Evolutionary conservation across 2,888 invertebrate species (phyloP), one percentile per base, ranked within the genome.

Genomic region (Chydorus sphaericus): DNA sequence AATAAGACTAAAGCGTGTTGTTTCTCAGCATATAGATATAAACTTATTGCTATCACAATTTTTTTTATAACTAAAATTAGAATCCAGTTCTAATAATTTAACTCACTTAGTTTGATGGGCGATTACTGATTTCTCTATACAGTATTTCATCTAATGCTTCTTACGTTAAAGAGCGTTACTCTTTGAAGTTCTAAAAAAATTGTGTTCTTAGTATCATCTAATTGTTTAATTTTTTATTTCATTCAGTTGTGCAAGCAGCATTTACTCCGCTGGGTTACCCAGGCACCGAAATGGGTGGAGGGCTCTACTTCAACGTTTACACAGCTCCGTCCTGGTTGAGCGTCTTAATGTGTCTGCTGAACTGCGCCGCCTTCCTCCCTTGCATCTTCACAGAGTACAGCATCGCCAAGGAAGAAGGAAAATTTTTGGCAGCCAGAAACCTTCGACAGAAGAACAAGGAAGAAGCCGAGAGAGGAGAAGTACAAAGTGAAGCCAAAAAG

Each of bases 251-350:
- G 57, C 89, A 90, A 72, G 82, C 87, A 1, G 78, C 79, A 2
- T 84, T 85, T 0, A 85, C 88, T 11, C 85, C 85, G 4, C 71
- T 89, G 33, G 87, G 86, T 1, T 75, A 79, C 50, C 72, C 79
- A 18, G 85, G 84, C 1, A 79, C 31, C 67, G 77, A 16, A 66
- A 68, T 58, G 71, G 77, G 10, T 67, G 67, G 48, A 66, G 68
- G 67, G 48, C 66, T 86, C 48, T 77, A 80, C 49, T 71, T 89
- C 44, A 84, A 89, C 69, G 89, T 90, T 89, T 90, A 84, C 72
- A 88, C 89, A 1, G 85, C 86, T 11, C 77, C 84, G 3, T 88
- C 86, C 6, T 88, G 88, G 88, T 80, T 86, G 63, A 88, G 88
- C 69, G 85, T 83, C 3, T 60, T 82, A 26, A 74, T 89, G 64